phyloP scores from a whole-genome alignment of 2,888 invertebrate genomes.

The Fissipunctia ypsillon region DNA sequence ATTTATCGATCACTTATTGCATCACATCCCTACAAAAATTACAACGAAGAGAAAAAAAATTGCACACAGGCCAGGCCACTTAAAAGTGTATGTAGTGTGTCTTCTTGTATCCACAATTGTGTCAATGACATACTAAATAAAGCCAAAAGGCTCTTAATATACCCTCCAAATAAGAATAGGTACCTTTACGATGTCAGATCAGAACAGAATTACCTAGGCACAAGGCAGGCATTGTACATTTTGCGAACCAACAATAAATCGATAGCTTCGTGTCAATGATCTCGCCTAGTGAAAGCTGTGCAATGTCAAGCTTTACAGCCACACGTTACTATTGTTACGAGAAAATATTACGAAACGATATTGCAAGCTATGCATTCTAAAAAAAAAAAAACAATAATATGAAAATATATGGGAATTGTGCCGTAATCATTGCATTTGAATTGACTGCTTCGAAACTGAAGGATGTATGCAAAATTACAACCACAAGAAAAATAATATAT shows the following conservation, averaged over 20 bases:
- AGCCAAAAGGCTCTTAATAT: slow-evolving; percentile 27
- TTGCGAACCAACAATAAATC: slow-evolving; percentile 71
- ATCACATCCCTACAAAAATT: slow-evolving; percentile 14
- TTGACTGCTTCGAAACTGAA: not conserved
- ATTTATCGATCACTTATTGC: slow-evolving; percentile 30
- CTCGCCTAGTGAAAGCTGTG: slow-evolving; percentile 63
- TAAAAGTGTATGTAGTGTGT: not conserved
- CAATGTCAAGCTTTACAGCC: slow-evolving; percentile 66
- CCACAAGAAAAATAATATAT: not conserved
- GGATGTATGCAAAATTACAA: not conserved
- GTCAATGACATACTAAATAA: slow-evolving; percentile 27
- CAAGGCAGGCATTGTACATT: slow-evolving; percentile 51
- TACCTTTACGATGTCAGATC: slow-evolving; percentile 5
- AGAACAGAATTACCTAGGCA: slow-evolving; percentile 41
- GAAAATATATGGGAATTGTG: not conserved
- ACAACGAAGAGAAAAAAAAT: slow-evolving; percentile 3
- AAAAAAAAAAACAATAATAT: not conserved
- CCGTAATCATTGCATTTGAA: not conserved
- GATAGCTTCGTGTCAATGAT: slow-evolving; percentile 74
- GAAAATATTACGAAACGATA: slow-evolving; percentile 15
- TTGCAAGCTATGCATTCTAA: slow-evolving; percentile 4
- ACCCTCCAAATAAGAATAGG: slow-evolving; percentile 20
- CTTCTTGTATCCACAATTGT: slow-evolving; percentile 2
- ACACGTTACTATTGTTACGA: slow-evolving; percentile 20
- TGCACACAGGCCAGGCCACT: slow-evolving; percentile 1